These are phyloP conservation scores for Phoeniculus purpureus DNA, from an alignment of 2,797 vertebrate species.

Conservation along the genomic window DNA sequence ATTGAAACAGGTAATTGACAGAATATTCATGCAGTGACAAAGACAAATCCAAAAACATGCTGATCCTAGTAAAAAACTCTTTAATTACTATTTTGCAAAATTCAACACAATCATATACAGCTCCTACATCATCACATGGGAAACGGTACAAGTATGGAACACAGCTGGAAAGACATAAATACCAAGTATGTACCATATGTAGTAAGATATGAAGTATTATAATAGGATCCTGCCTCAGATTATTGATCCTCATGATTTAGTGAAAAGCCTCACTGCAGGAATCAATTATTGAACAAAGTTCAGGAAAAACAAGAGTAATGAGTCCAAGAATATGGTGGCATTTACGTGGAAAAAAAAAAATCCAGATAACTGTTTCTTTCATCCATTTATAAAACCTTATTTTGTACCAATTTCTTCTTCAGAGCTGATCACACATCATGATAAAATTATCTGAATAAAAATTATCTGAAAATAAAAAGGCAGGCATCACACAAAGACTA, in stretches of 20 bases:
- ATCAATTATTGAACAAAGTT: not conserved
- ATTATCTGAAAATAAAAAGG: not conserved
- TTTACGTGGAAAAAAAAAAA: not conserved
- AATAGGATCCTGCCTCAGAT: not conserved
- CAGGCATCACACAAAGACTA: not conserved
- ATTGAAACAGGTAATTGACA: not conserved
- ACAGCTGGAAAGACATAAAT: not conserved
- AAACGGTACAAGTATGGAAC: not conserved
- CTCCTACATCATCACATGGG: not conserved
- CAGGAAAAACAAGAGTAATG: not conserved
- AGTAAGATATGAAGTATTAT: not conserved
- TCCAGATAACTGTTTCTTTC: not conserved
- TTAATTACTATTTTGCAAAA: not conserved
- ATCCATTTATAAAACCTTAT: not conserved
- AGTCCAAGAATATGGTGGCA: not conserved
- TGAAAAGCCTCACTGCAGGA: not conserved
- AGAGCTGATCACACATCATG: not conserved
- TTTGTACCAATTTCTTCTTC: not conserved
- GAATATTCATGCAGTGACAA: not conserved
- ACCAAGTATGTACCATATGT: not conserved
- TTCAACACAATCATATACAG: not conserved
- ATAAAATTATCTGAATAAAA: not conserved
- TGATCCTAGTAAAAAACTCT: not conserved
- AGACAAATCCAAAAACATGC: not conserved
- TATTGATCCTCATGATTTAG: not conserved